Conservation (phyloP, 2,797 vertebrate species). For the Hybognathus amarus region DNA sequence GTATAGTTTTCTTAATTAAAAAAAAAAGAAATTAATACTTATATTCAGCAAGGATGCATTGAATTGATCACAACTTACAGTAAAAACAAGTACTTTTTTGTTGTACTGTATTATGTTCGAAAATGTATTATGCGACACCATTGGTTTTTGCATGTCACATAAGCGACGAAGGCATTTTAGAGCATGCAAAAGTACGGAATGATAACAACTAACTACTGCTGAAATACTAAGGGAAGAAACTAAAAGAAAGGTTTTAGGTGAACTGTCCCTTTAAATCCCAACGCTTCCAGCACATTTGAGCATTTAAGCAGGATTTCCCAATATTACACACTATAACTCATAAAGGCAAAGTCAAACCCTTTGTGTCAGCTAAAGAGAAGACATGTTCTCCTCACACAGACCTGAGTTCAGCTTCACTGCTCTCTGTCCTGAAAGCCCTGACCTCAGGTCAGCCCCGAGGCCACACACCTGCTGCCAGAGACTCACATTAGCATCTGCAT, state of each 20-base stretch:
- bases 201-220: not conserved
- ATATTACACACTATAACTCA: slow-evolving; percentile 22
- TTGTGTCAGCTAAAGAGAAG: not conserved
- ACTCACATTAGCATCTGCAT: slow-evolving; percentile 48
- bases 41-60: not conserved
- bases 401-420: not conserved
- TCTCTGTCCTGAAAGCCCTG: slow-evolving; percentile 25
- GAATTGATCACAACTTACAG: not conserved
- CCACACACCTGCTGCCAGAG: slow-evolving; percentile 22
- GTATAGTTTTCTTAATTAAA: not conserved
- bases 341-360: not conserved
- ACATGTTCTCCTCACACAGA: slow-evolving; percentile 4
- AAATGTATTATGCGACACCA: not conserved
- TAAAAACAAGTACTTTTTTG: not conserved
- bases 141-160: not conserved
- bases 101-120: too few species aligned
- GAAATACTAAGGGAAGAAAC: not conserved
- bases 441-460: slow-evolving; percentile 15
- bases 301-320: slow-evolving; percentile 26
- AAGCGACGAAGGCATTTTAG: not conserved
- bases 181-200: not conserved
- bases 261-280: slow-evolving; percentile 8
- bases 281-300: not conserved
- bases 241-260: not conserved
- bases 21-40: not conserved